These are phyloP conservation scores for Microplitis demolitor DNA, from an alignment of 1,140 invertebrate genomes.

Conservation along the genomic window DNA sequence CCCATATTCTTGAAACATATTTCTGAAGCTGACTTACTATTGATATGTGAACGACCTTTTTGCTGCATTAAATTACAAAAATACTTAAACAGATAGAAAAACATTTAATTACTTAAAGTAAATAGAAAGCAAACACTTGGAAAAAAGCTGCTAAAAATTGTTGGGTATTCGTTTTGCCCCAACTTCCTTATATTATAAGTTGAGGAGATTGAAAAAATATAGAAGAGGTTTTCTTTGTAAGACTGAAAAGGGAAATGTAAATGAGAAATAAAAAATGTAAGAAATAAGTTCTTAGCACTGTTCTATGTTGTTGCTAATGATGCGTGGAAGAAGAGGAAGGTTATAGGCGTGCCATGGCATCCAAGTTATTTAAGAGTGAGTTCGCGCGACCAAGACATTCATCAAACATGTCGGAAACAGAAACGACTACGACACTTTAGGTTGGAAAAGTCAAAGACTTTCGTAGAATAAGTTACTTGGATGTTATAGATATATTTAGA, in stretches of 20 bases:
- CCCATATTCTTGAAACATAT: too few species aligned
- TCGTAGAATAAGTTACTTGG: neutral
- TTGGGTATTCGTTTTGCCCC: too few species aligned
- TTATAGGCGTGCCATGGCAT: constrained; percentile 45
- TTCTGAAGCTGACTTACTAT: too few species aligned
- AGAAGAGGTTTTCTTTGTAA: neutral
- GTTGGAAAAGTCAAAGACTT: neutral
- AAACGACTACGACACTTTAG: constrained; percentile 24
- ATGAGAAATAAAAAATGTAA: neutral
- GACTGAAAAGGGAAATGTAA: neutral
- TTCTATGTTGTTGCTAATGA: constrained; percentile 46
- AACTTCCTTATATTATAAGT: too few species aligned
- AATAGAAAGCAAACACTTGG: too few species aligned
- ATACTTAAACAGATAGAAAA: too few species aligned
- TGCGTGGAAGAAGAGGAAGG: constrained; percentile 42
- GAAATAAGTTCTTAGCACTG: neutral
- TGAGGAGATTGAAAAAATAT: neutral
- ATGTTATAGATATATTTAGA: neutral
- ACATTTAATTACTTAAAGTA: too few species aligned
- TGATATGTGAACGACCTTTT: too few species aligned
- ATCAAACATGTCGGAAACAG: constrained; percentile 23
- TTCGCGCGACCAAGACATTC: constrained; percentile 27
- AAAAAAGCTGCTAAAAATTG: too few species aligned
- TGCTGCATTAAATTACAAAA: too few species aligned
- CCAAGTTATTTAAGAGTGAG: constrained; percentile 47